A percentile compares a stretch with the other conserved stretches of the same genome.
Evolutionary conservation across 2,888 invertebrate species (phyloP).

Genomic region (Vesta saturnalis): DNA sequence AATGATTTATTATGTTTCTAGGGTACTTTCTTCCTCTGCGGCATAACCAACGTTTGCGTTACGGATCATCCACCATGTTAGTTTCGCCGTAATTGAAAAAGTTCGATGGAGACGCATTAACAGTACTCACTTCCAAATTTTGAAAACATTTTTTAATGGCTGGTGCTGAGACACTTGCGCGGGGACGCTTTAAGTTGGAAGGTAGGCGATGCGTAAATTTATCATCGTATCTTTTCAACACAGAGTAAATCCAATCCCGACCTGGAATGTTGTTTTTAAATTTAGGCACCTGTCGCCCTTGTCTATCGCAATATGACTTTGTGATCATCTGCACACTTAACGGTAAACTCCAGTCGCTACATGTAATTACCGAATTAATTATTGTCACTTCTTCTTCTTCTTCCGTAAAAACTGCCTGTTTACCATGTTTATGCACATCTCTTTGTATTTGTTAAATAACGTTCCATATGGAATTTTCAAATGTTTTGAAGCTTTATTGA

Average conservation of each 20-base stretch:
- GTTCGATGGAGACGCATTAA: too few relatives aligned
- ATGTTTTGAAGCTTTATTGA: background rate
- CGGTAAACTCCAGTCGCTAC: too few relatives aligned
- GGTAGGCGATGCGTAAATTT: background rate
- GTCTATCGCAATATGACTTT: constrained; percentile 26
- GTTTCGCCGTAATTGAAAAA: too few relatives aligned
- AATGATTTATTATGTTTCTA: constrained; percentile 41
- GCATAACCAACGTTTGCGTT: too few relatives aligned
- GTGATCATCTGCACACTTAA: background rate
- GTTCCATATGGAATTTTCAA: background rate
- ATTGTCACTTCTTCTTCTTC: background rate
- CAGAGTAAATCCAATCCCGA: constrained; percentile 26
- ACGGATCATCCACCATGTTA: constrained; percentile 36
- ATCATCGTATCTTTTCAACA: constrained; percentile 16
- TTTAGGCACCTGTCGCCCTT: constrained; percentile 15
- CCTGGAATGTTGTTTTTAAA: too few relatives aligned
- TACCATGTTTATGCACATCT: background rate
- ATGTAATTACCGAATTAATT: too few relatives aligned
- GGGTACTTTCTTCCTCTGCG: constrained; percentile 38
- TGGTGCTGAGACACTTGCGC: constrained; percentile 32
- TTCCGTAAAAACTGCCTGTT: background rate
- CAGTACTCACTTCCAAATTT: too few relatives aligned
- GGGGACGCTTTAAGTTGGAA: constrained; percentile 24
- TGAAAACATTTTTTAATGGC: constrained; percentile 36
- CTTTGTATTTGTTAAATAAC: background rate